Base-by-base conservation (phyloP, 2,888 invertebrate species). In the Melinopterus prodromus region DNA sequence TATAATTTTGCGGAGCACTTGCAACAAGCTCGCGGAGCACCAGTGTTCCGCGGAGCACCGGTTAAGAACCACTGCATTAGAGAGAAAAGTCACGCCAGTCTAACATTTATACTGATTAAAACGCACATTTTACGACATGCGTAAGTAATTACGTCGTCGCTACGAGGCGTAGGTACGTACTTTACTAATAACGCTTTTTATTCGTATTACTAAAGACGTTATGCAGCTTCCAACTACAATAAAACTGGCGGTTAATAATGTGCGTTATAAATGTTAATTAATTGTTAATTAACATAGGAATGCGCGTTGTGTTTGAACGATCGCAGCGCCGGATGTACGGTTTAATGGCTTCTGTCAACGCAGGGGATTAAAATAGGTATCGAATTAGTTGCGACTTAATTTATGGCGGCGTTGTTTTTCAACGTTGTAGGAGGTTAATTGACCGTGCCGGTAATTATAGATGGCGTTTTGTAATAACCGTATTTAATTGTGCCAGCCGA, bases 331-430 rank as follows among this genome's bases (percentile, higher is more conserved):
- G 53, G 53, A 53, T 53, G 53, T 53, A 53, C 53, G 53, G 53
- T 53, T 53, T 53, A 53, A 53, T 53, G 53, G 53, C 53, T 53
- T 53, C 53, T 53, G 53, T 53, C 53, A 53, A 53, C 53, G 53
- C 53, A 53, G 53, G 53, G 53, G 53, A 53, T 53, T 53, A 53
- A 53, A 53, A 53, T 53, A 53, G 53, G 53, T 53, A 53, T 53
- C 53, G 53, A 53, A 53, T 53, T 53, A 53, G 53, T 53, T 53
- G 53, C 53, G 53, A 53, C 53, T 53, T 53, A 53, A 53, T 53
- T 53, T 53, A 53, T 53, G 53, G 53, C 53, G 53, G 53, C 53
- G 9, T 53, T 53, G 53, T 53, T 53, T 53, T 53, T 53, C 53
- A 53, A 53, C 53, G 53, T 53, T 53, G 53, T 53, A 53, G 53